phyloP scores from a whole-genome alignment of 2,888 invertebrate species.

The Ypsolopha sequella region DNA sequence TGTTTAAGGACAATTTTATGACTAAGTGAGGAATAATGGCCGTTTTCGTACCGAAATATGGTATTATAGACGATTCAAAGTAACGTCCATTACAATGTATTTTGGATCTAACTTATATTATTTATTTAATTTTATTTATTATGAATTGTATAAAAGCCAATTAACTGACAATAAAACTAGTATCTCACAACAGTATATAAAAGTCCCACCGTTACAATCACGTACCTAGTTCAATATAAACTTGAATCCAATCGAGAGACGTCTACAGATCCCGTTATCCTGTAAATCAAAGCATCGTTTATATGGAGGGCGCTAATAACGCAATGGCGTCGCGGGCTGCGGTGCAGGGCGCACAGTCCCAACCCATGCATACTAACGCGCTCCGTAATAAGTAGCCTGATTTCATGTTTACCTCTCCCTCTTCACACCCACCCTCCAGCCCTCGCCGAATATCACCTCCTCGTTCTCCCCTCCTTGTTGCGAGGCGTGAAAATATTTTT shows the following conservation, averaged over 20 bases:
- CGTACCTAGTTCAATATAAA: not conserved
- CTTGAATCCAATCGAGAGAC: not conserved
- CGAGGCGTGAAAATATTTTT: not conserved
- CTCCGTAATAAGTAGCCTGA: conserved; percentile 55
- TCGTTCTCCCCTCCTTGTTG: not conserved
- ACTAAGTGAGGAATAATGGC: conserved; percentile 22
- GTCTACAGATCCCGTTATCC: conserved; percentile 15
- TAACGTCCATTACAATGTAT: not conserved
- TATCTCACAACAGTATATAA: no score
- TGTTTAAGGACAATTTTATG: conserved; percentile 33
- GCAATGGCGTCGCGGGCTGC: conserved; percentile 23
- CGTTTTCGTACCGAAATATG: not conserved
- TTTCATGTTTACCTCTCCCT: conserved; percentile 32
- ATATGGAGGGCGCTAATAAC: conserved; percentile 39
- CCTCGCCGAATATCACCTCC: not conserved
- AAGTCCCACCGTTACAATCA: not conserved
- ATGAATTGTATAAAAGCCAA: no score
- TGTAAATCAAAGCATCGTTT: conserved; percentile 52
- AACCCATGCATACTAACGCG: conserved; percentile 68
- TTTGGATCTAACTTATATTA: no score
- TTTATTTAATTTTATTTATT: no score
- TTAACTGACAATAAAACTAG: no score
- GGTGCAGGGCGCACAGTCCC: conserved; percentile 35
- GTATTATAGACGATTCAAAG: not conserved
- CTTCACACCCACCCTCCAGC: not conserved